These are phyloP conservation scores for Propsilocerus akamusi DNA, from an alignment of 1,140 invertebrate genomes.

Conservation along the genomic window DNA sequence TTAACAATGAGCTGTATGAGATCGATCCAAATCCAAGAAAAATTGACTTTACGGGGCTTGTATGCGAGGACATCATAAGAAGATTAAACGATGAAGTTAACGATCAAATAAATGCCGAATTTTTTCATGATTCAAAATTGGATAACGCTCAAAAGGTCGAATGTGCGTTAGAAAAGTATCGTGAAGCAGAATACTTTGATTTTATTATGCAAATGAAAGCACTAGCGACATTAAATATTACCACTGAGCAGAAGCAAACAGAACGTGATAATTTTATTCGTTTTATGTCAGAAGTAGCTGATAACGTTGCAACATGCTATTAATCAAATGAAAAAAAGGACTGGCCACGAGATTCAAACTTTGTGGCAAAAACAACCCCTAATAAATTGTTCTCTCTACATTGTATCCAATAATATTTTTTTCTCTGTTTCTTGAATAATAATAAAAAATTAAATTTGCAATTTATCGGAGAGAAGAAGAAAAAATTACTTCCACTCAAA, in stretches of 20 bases:
- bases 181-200: not conserved
- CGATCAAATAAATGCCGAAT: not conserved
- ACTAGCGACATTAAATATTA: not conserved
- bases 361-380: no score
- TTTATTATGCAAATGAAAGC: not conserved
- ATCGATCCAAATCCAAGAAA: not conserved
- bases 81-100: not conserved
- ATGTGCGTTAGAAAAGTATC: not conserved
- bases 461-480: no score
- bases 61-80: not conserved
- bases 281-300: not conserved
- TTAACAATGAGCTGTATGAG: not conserved
- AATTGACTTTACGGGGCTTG: not conserved
- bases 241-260: not conserved
- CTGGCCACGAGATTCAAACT: no score
- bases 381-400: no score
- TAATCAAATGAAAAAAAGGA: not conserved
- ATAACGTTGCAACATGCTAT: not conserved
- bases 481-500: no score
- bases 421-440: not conserved
- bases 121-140: not conserved
- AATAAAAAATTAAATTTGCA: not conserved
- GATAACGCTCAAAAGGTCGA: not conserved
- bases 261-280: conserved; percentile 3
- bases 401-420: not conserved